Percentiles rank a stretch among this genome's conserved stretches.
Evolutionary conservation across 2,888 invertebrate species (phyloP).

Genomic region (Drosophila hamatofila): DNA sequence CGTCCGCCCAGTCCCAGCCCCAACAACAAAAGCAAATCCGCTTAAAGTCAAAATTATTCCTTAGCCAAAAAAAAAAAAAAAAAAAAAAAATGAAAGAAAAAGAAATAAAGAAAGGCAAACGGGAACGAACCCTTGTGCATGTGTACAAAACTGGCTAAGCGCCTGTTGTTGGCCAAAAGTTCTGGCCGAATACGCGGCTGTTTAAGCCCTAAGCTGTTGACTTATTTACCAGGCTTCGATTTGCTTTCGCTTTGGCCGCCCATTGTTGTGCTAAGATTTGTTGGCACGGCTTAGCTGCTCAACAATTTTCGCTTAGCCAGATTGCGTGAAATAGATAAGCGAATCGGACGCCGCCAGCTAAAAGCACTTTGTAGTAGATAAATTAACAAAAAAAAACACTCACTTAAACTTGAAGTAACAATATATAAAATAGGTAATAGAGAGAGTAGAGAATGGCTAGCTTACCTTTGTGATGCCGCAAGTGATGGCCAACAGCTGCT

Average conservation of each 20-base stretch:
- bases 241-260: conserved; percentile 50
- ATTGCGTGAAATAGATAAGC: conserved; percentile 49
- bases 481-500: conserved; percentile 87
- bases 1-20: background rate
- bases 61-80: conserved; percentile 33
- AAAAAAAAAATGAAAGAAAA: background rate
- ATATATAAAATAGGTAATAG: conserved; percentile 37
- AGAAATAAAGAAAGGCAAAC: conserved; percentile 14
- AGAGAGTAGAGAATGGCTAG: background rate
- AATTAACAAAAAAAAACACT: conserved; percentile 35
- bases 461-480: conserved; percentile 91
- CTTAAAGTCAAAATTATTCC: conserved; percentile 84
- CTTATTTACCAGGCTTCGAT: conserved; percentile 77
- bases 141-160: conserved; percentile 49
- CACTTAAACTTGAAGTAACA: conserved; percentile 50
- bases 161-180: conserved; percentile 32
- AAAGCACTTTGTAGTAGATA: conserved; percentile 20
- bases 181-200: conserved; percentile 67
- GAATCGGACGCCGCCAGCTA: background rate
- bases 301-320: conserved; percentile 57
- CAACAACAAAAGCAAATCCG: conserved; percentile 75
- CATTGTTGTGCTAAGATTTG: conserved; percentile 38
- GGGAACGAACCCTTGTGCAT: conserved; percentile 25
- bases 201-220: conserved; percentile 76
- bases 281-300: conserved; percentile 52